These are phyloP conservation scores for Andrena dorsata DNA, from an alignment of 2,888 invertebrate species.

Conservation along the genomic window DNA sequence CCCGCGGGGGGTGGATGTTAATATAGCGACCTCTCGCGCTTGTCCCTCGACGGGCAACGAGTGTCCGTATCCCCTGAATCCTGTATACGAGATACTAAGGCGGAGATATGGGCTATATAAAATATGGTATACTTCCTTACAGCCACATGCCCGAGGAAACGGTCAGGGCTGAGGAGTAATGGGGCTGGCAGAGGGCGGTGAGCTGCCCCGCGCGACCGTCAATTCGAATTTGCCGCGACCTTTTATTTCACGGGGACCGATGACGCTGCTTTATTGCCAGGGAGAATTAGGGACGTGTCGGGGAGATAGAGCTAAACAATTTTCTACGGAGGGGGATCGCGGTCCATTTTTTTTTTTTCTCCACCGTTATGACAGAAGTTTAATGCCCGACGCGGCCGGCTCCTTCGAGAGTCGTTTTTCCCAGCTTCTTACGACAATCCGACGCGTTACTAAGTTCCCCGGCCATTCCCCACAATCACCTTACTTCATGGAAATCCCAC, in stretches of 20 bases:
- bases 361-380: conserved; percentile 26
- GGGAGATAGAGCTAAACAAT: not conserved
- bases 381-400: conserved; percentile 3
- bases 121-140: conserved; percentile 38
- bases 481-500: conserved; percentile 35
- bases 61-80: conserved; percentile 37
- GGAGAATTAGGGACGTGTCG: too few relatives aligned
- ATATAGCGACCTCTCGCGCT: not conserved
- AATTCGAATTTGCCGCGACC: conserved; percentile 15
- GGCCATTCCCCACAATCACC: conserved; percentile 27
- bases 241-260: not conserved
- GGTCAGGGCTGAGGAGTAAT: conserved; percentile 31
- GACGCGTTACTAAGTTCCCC: conserved; percentile 10
- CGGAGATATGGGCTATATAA: conserved; percentile 51
- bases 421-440: conserved; percentile 29
- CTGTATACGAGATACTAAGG: conserved; percentile 48
- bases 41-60: conserved; percentile 28
- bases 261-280: too few relatives aligned
- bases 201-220: not conserved
- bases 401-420: conserved; percentile 24
- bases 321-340: not conserved
- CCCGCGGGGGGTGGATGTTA: not conserved
- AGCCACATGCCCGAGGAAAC: conserved; percentile 15
- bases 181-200: not conserved
- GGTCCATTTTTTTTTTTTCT: conserved; percentile 3